Conservation (phyloP, 2,888 invertebrate species). For the Dolichopus griseipennis region DNA sequence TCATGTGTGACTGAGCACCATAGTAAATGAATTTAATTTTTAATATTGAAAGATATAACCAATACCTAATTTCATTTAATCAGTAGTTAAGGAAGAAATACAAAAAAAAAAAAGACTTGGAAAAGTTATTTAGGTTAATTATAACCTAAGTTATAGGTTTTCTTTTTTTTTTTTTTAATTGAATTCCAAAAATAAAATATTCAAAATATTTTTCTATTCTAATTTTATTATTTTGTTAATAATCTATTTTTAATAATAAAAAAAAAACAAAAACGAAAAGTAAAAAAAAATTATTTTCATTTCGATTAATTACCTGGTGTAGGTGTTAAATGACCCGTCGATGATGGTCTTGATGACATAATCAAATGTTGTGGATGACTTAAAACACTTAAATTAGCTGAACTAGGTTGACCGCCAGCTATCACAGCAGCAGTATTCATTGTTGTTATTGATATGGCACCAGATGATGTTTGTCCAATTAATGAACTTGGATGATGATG, state of each 20-base stretch:
- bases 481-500: slow-evolving; percentile 25
- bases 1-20: too few relatives aligned
- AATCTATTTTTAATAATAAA: slow-evolving; percentile 9
- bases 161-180: too few relatives aligned
- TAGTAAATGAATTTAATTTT: too few relatives aligned
- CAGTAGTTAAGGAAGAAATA: too few relatives aligned
- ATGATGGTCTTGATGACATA: slow-evolving; percentile 49
- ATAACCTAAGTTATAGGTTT: too few relatives aligned
- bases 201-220: too few relatives aligned
- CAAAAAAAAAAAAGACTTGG: too few relatives aligned
- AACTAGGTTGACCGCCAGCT: slow-evolving; percentile 31
- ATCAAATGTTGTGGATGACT: slow-evolving; percentile 47
- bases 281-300: slow-evolving; percentile 19
- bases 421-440: slow-evolving; percentile 33
- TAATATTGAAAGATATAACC: too few relatives aligned
- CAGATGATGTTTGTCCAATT: slow-evolving; percentile 24
- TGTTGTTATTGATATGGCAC: slow-evolving; percentile 32
- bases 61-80: too few relatives aligned
- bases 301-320: slow-evolving; percentile 44
- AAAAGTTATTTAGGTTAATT: too few relatives aligned
- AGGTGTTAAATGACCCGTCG: slow-evolving; percentile 51
- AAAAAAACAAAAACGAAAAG: slow-evolving; percentile 11
- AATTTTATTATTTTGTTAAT: not conserved
- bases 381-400: slow-evolving; percentile 47
- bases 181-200: too few relatives aligned